Base-by-base conservation (phyloP, 2,113 vertebrate species). In the Paradisaea rubra region DNA sequence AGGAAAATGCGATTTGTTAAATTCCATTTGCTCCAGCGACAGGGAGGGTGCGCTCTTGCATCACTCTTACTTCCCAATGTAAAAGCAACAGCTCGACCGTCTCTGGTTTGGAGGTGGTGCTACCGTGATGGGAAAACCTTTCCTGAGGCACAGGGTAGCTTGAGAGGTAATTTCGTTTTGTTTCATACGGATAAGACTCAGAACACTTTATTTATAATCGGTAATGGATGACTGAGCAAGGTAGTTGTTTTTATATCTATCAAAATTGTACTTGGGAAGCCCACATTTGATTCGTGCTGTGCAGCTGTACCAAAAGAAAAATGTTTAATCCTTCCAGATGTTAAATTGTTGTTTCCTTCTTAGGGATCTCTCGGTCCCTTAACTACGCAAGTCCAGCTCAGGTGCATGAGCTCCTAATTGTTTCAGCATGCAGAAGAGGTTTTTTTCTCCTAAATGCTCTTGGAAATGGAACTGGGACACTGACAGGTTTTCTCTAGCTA, bases 21-120 rank as follows among this genome's bases (percentile, higher is more conserved):
- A 41, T 54, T 85, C 70, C 31, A 1, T 95, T 37, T 86, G 25
- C 77, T 33, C 18, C 2, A 4, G 1, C 4, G 5, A 41, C 86
- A 60, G 93, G 47, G 30, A 97, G 97, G 81, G 96, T 83, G 95
- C 94, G 56, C 94, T 94, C 84, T 94, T 78, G 95, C 77, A 88
- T 69, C 6, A 13, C 37, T 52, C 41, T 77, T 30, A 4, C 3
- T 21, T 79, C 45, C 33, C 21, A 9, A 13, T 3, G 3, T 3
- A 7, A 54, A 5, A 35, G 2, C 7, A 85, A 9, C 42, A 9
- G 30, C 52, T 69, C 11, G 1, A 7, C 45, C 1, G 17, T 33
- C 27, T 16, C 23, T 64, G 18, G 2, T 42, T 30, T 24, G 59
- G 73, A 44, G 35, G 25, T 15, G 73, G 4, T 14, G 31, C 35